A percentile compares a stretch with the other conserved stretches of the same genome.
phyloP scores from a whole-genome alignment of 2,797 vertebrate genomes.

The Thaleichthys pacificus region DNA sequence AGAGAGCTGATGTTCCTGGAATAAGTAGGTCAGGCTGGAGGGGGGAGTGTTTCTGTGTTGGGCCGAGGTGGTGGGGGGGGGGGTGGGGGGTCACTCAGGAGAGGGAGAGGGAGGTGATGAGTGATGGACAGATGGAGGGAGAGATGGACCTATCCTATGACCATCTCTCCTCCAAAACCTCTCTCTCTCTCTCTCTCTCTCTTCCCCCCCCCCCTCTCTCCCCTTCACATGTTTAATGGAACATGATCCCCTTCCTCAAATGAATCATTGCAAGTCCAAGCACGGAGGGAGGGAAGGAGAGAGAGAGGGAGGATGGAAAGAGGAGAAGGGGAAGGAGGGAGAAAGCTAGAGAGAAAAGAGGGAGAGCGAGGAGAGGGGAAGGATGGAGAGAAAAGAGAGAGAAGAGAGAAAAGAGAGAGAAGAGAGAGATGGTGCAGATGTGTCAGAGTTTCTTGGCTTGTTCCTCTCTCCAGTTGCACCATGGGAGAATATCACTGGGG shows the following conservation, averaged over 20 bases:
- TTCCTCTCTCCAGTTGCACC: slow-evolving; percentile 37
- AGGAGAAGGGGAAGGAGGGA: background rate
- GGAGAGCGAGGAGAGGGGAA: background rate
- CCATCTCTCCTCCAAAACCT: background rate
- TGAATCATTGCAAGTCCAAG: slow-evolving; percentile 36
- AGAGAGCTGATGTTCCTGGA: background rate
- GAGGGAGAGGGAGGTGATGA: background rate
- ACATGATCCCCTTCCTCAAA: slow-evolving; percentile 39
- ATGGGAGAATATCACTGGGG: slow-evolving; percentile 40
- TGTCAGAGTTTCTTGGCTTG: slow-evolving; percentile 49
- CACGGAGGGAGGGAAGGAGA: slow-evolving; percentile 3
- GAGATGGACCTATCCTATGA: background rate
- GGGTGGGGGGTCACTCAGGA: background rate
- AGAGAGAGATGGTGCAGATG: slow-evolving; percentile 27
- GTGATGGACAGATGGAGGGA: background rate
- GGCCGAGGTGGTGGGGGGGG: too few relatives aligned
- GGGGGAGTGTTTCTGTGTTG: background rate
- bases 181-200: background rate
- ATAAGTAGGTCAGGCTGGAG: background rate
- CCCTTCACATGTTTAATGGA: slow-evolving; percentile 42
- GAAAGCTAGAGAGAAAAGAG: slow-evolving; percentile 24
- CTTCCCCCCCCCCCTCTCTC: slow-evolving; percentile 29
- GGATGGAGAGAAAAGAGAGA: background rate
- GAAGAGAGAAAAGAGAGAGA: background rate
- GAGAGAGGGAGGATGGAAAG: slow-evolving; percentile 13